These are phyloP conservation scores for Sinelater perroti DNA, from an alignment of 2,888 invertebrate genomes.

Conservation along the genomic window DNA sequence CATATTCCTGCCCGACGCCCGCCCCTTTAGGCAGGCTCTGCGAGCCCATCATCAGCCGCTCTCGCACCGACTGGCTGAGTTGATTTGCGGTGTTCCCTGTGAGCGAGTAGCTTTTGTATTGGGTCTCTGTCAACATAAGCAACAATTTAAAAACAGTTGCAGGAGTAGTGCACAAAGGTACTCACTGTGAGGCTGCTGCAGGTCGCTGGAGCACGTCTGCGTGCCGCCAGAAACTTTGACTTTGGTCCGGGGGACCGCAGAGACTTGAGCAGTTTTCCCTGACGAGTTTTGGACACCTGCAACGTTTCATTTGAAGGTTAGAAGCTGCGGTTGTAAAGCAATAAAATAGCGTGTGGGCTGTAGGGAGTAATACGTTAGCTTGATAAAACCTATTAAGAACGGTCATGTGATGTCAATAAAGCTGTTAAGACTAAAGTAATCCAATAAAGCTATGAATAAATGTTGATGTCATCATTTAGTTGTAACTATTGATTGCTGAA, in stretches of 20 bases:
- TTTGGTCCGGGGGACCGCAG: conserved; percentile 85
- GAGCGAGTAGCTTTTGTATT: conserved; percentile 85
- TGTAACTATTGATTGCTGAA: too few relatives aligned
- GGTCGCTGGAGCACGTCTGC: conserved; percentile 83
- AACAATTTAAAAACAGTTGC: neutral
- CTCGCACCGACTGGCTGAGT: conserved; percentile 85
- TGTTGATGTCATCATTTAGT: neutral
- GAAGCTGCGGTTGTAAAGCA: too few relatives aligned
- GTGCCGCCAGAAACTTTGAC: conserved; percentile 91
- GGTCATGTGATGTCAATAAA: conserved; percentile 15
- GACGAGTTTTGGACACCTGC: conserved; percentile 53
- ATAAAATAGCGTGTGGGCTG: neutral
- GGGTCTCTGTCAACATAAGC: conserved; percentile 55
- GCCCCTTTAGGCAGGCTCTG: conserved; percentile 81
- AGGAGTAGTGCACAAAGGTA: conserved; percentile 34
- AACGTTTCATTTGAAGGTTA: too few relatives aligned
- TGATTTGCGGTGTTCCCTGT: conserved; percentile 87
- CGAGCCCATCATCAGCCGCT: conserved; percentile 83
- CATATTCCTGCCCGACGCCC: conserved; percentile 60
- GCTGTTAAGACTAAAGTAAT: conserved; percentile 1
- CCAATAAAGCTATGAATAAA: too few relatives aligned
- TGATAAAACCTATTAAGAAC: neutral
- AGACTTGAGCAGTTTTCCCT: conserved; percentile 78
- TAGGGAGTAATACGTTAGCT: too few relatives aligned
- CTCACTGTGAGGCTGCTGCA: conserved; percentile 73